Conservation (phyloP, 2,113 vertebrate genomes). For the Taurulus bubalis region DNA sequence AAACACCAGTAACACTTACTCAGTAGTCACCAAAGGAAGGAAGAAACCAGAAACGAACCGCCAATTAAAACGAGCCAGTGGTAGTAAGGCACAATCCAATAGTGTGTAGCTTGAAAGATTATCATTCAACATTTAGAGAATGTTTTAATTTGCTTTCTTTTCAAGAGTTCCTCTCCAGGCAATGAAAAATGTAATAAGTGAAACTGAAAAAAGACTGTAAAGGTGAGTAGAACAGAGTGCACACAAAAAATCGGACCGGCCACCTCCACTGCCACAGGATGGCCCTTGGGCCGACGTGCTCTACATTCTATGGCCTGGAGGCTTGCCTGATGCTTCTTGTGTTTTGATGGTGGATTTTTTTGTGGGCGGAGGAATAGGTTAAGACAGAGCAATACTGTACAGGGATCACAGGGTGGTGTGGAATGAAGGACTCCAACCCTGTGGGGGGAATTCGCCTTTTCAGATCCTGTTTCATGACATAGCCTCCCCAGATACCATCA, state of each 20-base stretch:
- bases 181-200: no score
- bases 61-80: not conserved
- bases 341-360: slow-evolving; percentile 42
- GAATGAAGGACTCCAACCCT: slow-evolving; percentile 50
- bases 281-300: not conserved
- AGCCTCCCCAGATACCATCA: slow-evolving; percentile 31
- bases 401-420: slow-evolving; percentile 39
- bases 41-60: not conserved
- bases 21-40: not conserved
- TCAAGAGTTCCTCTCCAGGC: no score
- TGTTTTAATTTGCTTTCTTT: not conserved
- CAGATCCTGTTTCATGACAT: slow-evolving; percentile 68
- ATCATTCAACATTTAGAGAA: not conserved
- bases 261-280: not conserved
- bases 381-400: slow-evolving; percentile 29
- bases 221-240: not conserved
- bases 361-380: slow-evolving; percentile 40
- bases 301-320: not conserved
- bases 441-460: slow-evolving; percentile 62
- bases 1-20: not conserved
- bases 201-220: not conserved
- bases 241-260: slow-evolving; percentile 1
- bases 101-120: not conserved
- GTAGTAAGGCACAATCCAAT: not conserved
- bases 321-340: slow-evolving; percentile 34